These are phyloP conservation scores for Melanogrammus aeglefinus DNA, from an alignment of 2,797 vertebrate genomes.

Conservation along the genomic window DNA sequence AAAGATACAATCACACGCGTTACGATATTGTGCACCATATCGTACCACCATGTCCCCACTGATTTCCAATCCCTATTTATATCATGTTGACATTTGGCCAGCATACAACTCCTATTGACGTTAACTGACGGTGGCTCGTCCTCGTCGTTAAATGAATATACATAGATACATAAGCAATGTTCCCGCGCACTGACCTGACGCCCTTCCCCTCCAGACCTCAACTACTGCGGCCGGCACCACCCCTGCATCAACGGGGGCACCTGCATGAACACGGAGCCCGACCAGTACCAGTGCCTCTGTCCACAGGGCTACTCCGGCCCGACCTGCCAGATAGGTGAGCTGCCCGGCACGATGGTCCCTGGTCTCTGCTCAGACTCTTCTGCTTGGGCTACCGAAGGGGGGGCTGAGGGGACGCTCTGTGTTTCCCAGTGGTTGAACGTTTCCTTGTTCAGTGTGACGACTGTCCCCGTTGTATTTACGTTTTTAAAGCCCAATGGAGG, in stretches of 20 bases:
- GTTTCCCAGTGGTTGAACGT: neutral
- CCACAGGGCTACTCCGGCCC: slow-evolving; percentile 89
- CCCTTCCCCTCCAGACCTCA: slow-evolving; percentile 79
- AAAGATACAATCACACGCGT: neutral
- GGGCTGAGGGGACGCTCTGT: neutral
- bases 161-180: neutral
- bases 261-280: slow-evolving; percentile 91
- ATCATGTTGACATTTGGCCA: too few species aligned
- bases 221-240: slow-evolving; percentile 93
- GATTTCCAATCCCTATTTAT: too few species aligned
- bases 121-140: neutral
- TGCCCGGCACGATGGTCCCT: neutral
- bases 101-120: too few species aligned
- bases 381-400: neutral
- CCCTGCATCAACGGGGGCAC: slow-evolving; percentile 91
- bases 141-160: neutral
- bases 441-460: neutral
- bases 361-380: neutral
- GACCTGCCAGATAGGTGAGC: slow-evolving; percentile 69
- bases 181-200: neutral
- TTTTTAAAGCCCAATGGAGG: neutral
- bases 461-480: neutral
- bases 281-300: slow-evolving; percentile 88
- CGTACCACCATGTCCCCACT: too few species aligned
- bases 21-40: too few species aligned